Evolutionary conservation across 2,888 invertebrate species (phyloP).

Genomic region (Acronicta leporina): DNA sequence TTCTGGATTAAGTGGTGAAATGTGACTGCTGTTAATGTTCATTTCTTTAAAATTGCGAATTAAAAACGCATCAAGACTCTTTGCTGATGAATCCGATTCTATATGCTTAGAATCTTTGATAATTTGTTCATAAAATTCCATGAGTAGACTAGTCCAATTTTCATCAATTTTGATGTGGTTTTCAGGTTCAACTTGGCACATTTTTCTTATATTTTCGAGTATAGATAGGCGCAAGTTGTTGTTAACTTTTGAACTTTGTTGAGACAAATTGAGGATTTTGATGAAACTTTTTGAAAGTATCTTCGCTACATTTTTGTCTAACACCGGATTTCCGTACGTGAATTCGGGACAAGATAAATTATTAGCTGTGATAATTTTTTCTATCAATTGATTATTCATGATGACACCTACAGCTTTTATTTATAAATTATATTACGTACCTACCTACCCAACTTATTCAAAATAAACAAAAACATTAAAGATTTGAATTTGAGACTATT

Average conservation of each 20-base stretch:
- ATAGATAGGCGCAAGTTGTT: constrained; percentile 72
- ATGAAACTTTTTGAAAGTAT: constrained; percentile 78
- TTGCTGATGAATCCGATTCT: constrained; percentile 52
- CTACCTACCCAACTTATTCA: too few relatives aligned
- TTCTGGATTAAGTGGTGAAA: constrained; percentile 70
- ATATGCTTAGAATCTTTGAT: constrained; percentile 37
- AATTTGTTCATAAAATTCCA: constrained; percentile 65
- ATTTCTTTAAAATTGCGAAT: constrained; percentile 68
- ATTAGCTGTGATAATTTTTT: constrained; percentile 73
- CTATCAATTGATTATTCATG: constrained; percentile 76
- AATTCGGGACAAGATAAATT: constrained; percentile 71
- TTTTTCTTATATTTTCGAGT: constrained; percentile 74
- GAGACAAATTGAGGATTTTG: constrained; percentile 72
- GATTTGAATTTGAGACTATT: too few relatives aligned
- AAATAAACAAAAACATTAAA: too few relatives aligned
- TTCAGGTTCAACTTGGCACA: constrained; percentile 72
- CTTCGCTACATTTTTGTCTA: constrained; percentile 75
- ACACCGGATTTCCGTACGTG: constrained; percentile 73
- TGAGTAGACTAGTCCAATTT: constrained; percentile 64
- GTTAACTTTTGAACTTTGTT: constrained; percentile 68
- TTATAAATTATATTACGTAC: too few relatives aligned
- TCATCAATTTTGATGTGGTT: constrained; percentile 73
- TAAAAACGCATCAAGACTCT: constrained; percentile 74
- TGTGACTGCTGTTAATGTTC: constrained; percentile 61
- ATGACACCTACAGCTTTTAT: background rate